Conservation (phyloP, 23 tunicate genomes). For the Halocynthia aurantium region DNA sequence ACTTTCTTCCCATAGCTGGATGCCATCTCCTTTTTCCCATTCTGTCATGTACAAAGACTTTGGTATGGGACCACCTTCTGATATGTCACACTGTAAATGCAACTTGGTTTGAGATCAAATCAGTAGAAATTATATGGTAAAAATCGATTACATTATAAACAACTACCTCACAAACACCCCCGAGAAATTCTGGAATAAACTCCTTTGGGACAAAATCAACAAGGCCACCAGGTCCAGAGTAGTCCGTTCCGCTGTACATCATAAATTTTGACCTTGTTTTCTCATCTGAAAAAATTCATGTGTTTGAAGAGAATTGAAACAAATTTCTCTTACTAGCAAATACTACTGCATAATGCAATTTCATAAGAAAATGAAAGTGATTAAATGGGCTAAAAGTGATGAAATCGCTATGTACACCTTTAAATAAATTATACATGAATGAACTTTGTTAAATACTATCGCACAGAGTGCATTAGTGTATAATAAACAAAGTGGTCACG, state of each 20-base stretch:
- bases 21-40: slow-evolving; percentile 73
- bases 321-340: neutral
- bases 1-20: slow-evolving; percentile 50
- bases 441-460: too few relatives aligned
- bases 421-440: too few relatives aligned
- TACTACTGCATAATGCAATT: neutral
- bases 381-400: too few relatives aligned
- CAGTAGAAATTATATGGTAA: neutral
- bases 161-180: slow-evolving; percentile 58
- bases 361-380: too few relatives aligned
- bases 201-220: slow-evolving; percentile 71
- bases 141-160: neutral
- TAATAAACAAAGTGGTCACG: too few relatives aligned
- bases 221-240: slow-evolving; percentile 69
- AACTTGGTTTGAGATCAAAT: neutral
- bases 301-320: neutral
- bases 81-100: slow-evolving; percentile 39
- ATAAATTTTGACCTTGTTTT: slow-evolving; percentile 85
- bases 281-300: slow-evolving; percentile 42
- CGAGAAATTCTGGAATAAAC: slow-evolving; percentile 86
- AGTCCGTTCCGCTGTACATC: slow-evolving; percentile 97
- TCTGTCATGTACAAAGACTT: slow-evolving; percentile 78
- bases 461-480: too few relatives aligned
- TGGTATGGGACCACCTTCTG: slow-evolving; percentile 76
- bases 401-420: too few relatives aligned